phyloP scores from a whole-genome alignment of 2,888 invertebrate species.

The Gerosis bhagava region DNA sequence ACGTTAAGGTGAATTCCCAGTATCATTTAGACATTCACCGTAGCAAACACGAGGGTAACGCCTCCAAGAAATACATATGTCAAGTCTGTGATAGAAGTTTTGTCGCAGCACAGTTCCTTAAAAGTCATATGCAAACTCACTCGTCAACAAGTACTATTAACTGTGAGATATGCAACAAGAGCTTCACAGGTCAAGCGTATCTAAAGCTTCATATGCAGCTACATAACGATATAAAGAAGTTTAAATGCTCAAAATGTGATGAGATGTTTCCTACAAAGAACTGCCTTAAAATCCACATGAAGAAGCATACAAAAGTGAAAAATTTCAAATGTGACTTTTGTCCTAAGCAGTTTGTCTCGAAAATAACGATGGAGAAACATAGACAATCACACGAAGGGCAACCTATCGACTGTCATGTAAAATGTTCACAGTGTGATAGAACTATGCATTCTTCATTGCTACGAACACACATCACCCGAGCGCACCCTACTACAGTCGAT shows the following conservation, averaged over 20 bases:
- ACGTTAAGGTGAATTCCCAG: constrained; percentile 75
- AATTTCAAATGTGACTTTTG: constrained; percentile 76
- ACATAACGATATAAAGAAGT: constrained; percentile 74
- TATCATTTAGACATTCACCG: constrained; percentile 74
- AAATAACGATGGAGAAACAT: constrained; percentile 76
- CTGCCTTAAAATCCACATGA: constrained; percentile 74
- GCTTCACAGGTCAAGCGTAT: constrained; percentile 73
- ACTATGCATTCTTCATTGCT: constrained; percentile 70
- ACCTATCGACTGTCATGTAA: constrained; percentile 71
- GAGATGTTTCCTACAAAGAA: constrained; percentile 77
- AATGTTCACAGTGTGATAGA: constrained; percentile 70
- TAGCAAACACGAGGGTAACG: constrained; percentile 71
- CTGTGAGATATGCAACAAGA: constrained; percentile 72
- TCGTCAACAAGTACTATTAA: constrained; percentile 68
- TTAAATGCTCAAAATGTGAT: constrained; percentile 74
- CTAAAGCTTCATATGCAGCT: constrained; percentile 75
- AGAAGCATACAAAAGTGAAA: constrained; percentile 75
- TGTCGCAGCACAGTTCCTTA: constrained; percentile 73
- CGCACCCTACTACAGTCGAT: constrained; percentile 61
- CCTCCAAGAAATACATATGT: constrained; percentile 68
- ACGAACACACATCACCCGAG: constrained; percentile 63
- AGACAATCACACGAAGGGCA: constrained; percentile 70
- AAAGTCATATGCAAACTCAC: constrained; percentile 76
- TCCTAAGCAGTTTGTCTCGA: constrained; percentile 71
- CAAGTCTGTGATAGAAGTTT: constrained; percentile 74